Percentiles rank a stretch among this genome's conserved stretches.
Evolutionary conservation across 1,140 invertebrate genomes (phyloP).

Genomic region (Lerema accius): DNA sequence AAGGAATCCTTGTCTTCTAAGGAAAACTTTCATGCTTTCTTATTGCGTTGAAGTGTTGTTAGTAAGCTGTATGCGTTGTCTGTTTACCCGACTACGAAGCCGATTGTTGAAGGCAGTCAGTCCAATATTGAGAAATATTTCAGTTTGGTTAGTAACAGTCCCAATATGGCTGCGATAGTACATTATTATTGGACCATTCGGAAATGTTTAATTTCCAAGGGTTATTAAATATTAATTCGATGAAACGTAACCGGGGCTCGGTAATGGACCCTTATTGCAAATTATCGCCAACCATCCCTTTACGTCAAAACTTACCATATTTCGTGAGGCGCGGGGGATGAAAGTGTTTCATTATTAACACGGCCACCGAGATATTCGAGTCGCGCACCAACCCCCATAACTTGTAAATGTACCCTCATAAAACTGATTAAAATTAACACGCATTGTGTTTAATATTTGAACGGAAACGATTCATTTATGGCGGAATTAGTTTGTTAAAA

Average conservation of each 20-base stretch:
- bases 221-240: conserved; percentile 14
- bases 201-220: no score
- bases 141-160: no score
- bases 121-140: no score
- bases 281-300: conserved; percentile 7
- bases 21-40: no score
- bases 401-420: conserved; percentile 39
- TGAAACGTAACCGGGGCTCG: neutral
- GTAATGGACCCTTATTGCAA: conserved; percentile 24
- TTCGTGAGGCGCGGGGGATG: conserved; percentile 16
- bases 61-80: no score
- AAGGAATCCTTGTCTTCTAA: no score
- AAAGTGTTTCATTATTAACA: conserved; percentile 30
- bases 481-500: conserved; percentile 17
- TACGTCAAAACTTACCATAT: conserved; percentile 21
- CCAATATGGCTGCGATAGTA: no score
- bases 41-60: no score
- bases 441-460: conserved; percentile 41
- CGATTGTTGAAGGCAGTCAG: no score
- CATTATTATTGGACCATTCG: no score
- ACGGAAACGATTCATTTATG: conserved; percentile 31
- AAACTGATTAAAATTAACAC: conserved; percentile 45
- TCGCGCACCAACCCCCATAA: conserved; percentile 37
- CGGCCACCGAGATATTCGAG: conserved; percentile 24
- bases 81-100: no score